Evolutionary conservation across 1,140 invertebrate genomes (phyloP).

Genomic region (Magallana ariakensis): DNA sequence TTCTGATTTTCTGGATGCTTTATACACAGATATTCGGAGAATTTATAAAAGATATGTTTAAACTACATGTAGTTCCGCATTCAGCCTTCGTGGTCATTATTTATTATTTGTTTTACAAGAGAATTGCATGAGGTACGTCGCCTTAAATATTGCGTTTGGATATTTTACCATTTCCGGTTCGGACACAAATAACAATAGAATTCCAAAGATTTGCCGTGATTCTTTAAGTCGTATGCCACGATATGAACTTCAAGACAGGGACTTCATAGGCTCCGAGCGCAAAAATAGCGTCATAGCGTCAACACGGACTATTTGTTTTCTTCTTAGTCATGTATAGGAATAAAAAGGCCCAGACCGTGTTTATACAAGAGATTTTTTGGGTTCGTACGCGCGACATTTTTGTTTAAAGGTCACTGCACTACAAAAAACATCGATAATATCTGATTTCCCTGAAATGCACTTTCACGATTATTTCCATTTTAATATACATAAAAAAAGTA

Average conservation of each 20-base stretch:
- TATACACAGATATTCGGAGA: no score
- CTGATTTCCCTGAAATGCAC: not conserved
- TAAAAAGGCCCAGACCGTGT: not conserved
- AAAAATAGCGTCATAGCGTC: constrained; percentile 1
- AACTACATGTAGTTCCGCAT: no score
- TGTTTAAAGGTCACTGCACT: not conserved
- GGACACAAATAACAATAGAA: not conserved
- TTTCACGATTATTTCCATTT: no score
- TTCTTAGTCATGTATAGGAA: constrained; percentile 20
- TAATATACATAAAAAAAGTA: not conserved
- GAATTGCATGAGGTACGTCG: no score
- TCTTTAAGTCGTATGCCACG: not conserved
- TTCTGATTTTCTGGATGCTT: no score
- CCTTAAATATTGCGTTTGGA: no score
- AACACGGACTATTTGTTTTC: constrained; percentile 38
- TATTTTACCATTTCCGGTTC: not conserved
- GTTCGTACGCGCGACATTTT: not conserved
- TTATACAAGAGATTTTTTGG: constrained; percentile 14
- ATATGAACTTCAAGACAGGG: not conserved
- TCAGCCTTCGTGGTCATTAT: no score
- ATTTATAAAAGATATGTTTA: no score
- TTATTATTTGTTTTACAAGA: no score
- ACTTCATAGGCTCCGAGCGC: not conserved
- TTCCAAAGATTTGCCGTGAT: not conserved
- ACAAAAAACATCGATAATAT: not conserved